phyloP scores from a whole-genome alignment of 2,113 vertebrate species.

The Ctenomys sociabilis region DNA sequence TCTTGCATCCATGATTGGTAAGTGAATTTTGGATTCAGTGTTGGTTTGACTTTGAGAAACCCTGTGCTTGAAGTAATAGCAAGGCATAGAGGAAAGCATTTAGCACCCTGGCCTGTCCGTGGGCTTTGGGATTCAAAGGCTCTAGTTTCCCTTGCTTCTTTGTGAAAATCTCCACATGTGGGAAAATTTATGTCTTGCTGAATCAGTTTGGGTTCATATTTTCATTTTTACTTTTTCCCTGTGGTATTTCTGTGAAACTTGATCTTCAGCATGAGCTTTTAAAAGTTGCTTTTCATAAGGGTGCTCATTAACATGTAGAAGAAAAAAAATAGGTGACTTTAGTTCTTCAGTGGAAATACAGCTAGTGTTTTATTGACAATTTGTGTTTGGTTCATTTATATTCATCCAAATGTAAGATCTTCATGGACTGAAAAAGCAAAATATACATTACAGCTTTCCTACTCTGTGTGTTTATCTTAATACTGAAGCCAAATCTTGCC shows the following conservation, averaged over 20 bases:
- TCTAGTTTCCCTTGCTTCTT: background rate
- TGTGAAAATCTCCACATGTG: background rate
- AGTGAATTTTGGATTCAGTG: constrained; percentile 18
- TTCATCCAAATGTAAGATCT: background rate
- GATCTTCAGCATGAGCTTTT: background rate
- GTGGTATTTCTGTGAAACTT: constrained; percentile 32
- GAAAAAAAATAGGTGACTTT: constrained; percentile 32
- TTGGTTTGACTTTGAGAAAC: background rate
- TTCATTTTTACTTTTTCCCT: background rate
- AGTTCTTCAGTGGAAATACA: constrained; percentile 26
- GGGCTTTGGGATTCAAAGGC: background rate
- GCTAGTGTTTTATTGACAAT: constrained; percentile 20
- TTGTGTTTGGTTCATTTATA: constrained; percentile 34
- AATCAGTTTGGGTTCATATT: background rate
- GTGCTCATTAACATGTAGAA: constrained; percentile 14
- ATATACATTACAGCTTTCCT: background rate
- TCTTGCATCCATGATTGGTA: constrained; percentile 14
- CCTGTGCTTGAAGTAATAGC: background rate
- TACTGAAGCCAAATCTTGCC: constrained; percentile 24
- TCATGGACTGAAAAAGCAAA: constrained; percentile 52
- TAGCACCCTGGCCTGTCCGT: background rate
- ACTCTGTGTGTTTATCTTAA: constrained; percentile 37
- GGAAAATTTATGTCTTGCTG: background rate
- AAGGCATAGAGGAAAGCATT: background rate
- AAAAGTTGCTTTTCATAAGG: background rate